A percentile compares a stretch with the other conserved stretches of the same genome.
Evolutionary conservation across 2,797 vertebrate species (phyloP).

Genomic region (Cryptoprocta ferox): DNA sequence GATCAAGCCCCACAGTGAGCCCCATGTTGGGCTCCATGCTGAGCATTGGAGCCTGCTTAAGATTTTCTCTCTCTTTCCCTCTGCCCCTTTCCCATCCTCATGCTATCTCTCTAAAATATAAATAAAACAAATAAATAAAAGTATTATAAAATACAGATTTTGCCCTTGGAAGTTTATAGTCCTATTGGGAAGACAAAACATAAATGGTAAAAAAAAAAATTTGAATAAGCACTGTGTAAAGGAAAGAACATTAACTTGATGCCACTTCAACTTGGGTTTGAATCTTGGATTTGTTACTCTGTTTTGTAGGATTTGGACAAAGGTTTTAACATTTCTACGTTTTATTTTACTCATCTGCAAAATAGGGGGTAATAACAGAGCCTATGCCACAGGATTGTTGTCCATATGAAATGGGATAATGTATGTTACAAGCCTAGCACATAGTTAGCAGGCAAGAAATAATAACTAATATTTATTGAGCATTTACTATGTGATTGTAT

Average conservation of each 20-base stretch:
- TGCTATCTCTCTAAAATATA: too few relatives aligned
- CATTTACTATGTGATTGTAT: not conserved
- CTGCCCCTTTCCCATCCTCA: too few relatives aligned
- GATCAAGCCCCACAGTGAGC: too few relatives aligned
- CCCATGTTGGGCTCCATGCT: too few relatives aligned
- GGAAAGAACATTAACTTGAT: not conserved
- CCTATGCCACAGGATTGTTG: not conserved
- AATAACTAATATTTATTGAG: conserved; percentile 19
- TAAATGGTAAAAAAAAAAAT: not conserved
- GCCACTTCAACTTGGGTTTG: not conserved
- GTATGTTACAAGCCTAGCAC: not conserved
- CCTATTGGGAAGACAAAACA: not conserved
- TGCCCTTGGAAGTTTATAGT: not conserved
- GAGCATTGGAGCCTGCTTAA: too few relatives aligned
- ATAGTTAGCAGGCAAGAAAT: not conserved
- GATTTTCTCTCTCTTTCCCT: too few relatives aligned
- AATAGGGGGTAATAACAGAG: not conserved
- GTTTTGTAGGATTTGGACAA: not conserved
- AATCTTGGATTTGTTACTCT: conserved; percentile 14
- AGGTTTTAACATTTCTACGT: not conserved
- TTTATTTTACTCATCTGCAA: not conserved
- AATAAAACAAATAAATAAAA: not conserved
- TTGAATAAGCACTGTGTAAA: not conserved
- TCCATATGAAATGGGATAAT: conserved; percentile 4
- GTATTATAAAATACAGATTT: not conserved